Conservation (phyloP, 2,113 vertebrate genomes). For the Lophura nycthemera region DNA sequence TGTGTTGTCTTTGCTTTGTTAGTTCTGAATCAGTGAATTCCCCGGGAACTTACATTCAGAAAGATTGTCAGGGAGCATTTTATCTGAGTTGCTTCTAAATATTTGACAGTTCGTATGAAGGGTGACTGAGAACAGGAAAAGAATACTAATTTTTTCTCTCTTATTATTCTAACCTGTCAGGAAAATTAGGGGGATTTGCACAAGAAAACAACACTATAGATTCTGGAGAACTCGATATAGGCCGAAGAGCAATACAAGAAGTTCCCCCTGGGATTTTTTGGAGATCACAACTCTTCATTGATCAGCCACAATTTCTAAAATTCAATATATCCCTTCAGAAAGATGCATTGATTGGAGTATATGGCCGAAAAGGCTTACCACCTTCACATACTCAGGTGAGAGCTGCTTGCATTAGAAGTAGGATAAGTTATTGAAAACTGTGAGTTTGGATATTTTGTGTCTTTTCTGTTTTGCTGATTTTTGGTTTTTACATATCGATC, state of each 20-base stretch:
- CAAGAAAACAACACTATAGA: slow-evolving; percentile 97
- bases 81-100: slow-evolving; percentile 24
- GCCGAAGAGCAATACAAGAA: slow-evolving; percentile 87
- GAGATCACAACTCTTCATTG: slow-evolving; percentile 93
- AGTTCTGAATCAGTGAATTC: slow-evolving; percentile 14
- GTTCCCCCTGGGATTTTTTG: slow-evolving; percentile 95
- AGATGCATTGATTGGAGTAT: slow-evolving; percentile 96
- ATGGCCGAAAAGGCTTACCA: slow-evolving; percentile 94
- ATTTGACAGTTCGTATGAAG: slow-evolving; percentile 1
- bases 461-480: neutral
- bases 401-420: neutral
- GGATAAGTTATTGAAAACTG: neutral
- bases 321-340: slow-evolving; percentile 99
- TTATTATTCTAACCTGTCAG: slow-evolving; percentile 74
- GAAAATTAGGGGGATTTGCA: slow-evolving; percentile 83
- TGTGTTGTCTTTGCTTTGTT: neutral
- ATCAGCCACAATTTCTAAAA: slow-evolving; percentile 94
- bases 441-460: slow-evolving; percentile 3
- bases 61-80: slow-evolving; percentile 10
- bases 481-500: neutral
- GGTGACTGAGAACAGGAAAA: neutral
- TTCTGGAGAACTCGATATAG: slow-evolving; percentile 92
- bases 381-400: slow-evolving; percentile 97
- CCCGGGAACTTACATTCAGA: neutral
- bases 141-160: slow-evolving; percentile 20